Base-by-base conservation (phyloP, 2,113 vertebrate genomes). In the Pedetes capensis region DNA sequence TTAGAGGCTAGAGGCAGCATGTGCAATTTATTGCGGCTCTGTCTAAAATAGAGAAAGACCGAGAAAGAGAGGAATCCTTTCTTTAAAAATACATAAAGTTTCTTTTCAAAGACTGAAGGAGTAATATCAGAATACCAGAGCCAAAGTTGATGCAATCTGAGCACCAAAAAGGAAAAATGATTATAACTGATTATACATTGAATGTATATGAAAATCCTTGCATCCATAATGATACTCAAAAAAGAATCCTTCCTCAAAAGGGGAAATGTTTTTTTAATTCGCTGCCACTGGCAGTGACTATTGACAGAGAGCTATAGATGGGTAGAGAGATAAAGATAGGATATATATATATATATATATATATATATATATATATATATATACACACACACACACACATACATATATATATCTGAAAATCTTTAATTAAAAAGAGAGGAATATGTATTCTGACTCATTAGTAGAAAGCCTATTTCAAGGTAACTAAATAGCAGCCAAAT, bases 181-280 rank as follows among this genome's bases (percentile, higher is more conserved):
- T 7, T 91, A 53, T 51, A 81, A 78, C 44, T 39, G 39, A 63
- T 81, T 91, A 96, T 78, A 51, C n/a, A 59, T 42, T 66, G 23
- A 71, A 53, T 78, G 85, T n/a, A 59, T 92, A 84, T 85, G 47
- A 84, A 94, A 85, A 94, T 55, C 39, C 44, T 84, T 85, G 22
- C 39, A 25, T 80, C 37, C 20, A 53, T 27, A 85, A 80, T 84
- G 34, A 88, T 69, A 84, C 49, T 91, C 25, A 87, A 49, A 79
- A 71, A 89, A 23, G 18, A 88, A 68, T 0, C 14, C 29, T 87
- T 49, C 32, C 37, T 53, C 13, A 64, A 94, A 71, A 47, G 44
- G 22, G 20, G 6, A 76, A 82, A 69, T 18, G 16, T 20, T 25
- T 57, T 87, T 82, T 83, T 72, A 55, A 88, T 63, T 83, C 71